Evolutionary conservation across 2,888 invertebrate species (phyloP), one percentile per base, ranked within the genome.

Genomic region (Xylota sylvarum): DNA sequence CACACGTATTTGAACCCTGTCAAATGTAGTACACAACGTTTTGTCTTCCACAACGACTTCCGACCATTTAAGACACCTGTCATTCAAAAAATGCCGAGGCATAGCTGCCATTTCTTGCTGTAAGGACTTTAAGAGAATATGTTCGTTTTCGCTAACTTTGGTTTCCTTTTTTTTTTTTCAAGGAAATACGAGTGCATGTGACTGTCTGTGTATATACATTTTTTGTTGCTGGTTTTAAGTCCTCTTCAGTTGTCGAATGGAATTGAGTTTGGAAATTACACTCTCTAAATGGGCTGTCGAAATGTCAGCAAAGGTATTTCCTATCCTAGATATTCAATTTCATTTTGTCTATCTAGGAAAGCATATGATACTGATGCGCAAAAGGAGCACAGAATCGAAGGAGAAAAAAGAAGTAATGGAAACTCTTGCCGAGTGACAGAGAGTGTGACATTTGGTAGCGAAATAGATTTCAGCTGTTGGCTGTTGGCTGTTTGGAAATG

Each of bases 261-360:
- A 77, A 82, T 78, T 77, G 78, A 72, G 65, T 78, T 72, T 50
- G 78, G 55, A 60, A 78, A 83, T 78, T 72, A 78, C 78, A 74
- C 65, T 78, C 67, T 56, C 48, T 52, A 65, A 83, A 83, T 83
- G 62, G 70, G 58, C 70, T 83, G 82, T 83, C 82, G 82, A 83
- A 78, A 56, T 78, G 82, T 72, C 70, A 78, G 82, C 50, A 40
- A 56, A 72, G 56, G 58, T 65, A 72, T 48, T 56, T 70, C 19
- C 17, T 32, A 50, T 70, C 17, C n/a, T 17, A 50, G 65, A 60
- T 72, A 78, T 83, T 83, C 78, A 78, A 83, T 83, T 83, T 78
- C 58, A 56, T 48, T 60, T 56, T 67, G 78, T 67, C 60, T 43
- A 67, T 32, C 56, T 40, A 40, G 43, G 50, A 43, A 14, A 43